Percentiles rank a stretch among this genome's conserved stretches.
Evolutionary conservation across 2,113 vertebrate species (phyloP).

Genomic region (Pipra filicauda): DNA sequence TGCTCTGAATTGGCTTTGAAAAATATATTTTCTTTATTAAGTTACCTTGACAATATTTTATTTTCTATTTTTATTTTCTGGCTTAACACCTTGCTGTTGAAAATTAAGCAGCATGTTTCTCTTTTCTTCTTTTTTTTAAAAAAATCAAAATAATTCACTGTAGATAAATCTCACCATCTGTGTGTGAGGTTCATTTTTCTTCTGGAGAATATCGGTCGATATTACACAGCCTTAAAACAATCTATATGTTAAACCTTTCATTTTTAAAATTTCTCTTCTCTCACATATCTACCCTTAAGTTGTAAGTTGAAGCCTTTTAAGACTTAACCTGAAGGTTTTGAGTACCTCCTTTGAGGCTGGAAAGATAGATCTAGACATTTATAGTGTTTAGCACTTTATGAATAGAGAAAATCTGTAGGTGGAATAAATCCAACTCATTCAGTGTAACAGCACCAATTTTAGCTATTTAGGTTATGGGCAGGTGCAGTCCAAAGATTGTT

Average conservation of each 20-base stretch:
- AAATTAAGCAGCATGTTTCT: neutral
- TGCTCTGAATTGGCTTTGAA: neutral
- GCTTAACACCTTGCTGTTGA: neutral
- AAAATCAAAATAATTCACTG: neutral
- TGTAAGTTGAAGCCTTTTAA: neutral
- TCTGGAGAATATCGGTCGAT: neutral
- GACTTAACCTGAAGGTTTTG: neutral
- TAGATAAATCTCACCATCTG: neutral
- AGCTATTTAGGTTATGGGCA: neutral
- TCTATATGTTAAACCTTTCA: neutral
- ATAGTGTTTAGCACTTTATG: neutral
- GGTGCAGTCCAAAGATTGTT: neutral
- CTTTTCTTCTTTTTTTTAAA: neutral
- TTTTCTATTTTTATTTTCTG: neutral
- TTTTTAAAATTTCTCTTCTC: neutral
- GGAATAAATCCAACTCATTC: neutral
- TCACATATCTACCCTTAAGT: neutral
- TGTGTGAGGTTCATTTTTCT: neutral
- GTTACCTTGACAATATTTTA: neutral
- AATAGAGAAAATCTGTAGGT: neutral
- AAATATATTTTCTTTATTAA: neutral
- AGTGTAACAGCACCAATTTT: neutral
- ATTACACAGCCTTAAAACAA: neutral
- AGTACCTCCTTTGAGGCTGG: neutral
- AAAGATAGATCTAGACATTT: neutral